These are phyloP conservation scores for Phaethon lepturus DNA, from an alignment of 2,113 vertebrate genomes.

Conservation along the genomic window DNA sequence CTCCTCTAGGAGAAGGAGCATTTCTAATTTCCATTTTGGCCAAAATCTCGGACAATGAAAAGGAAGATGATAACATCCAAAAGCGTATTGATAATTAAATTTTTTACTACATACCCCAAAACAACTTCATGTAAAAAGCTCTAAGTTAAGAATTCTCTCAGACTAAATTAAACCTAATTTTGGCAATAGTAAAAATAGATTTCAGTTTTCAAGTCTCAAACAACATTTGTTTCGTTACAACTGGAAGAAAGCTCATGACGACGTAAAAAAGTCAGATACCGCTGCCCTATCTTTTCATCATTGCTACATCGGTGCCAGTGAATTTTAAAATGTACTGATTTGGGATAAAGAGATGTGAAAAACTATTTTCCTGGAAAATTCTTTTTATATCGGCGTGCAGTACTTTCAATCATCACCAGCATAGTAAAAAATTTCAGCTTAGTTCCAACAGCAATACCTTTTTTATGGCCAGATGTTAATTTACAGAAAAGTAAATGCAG, in stretches of 20 bases:
- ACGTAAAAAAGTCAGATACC: neutral
- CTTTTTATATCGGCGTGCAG: neutral
- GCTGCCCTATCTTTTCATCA: neutral
- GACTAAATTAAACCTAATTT: neutral
- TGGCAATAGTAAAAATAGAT: neutral
- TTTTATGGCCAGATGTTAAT: constrained; percentile 43
- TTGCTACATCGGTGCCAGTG: neutral
- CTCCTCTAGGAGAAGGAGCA: neutral
- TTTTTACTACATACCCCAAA: neutral
- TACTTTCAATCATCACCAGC: neutral
- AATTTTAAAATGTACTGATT: neutral
- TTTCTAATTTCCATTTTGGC: neutral
- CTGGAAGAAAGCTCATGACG: neutral
- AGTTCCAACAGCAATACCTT: constrained; percentile 6
- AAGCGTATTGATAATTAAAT: neutral
- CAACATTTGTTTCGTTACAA: neutral
- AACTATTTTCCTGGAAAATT: neutral
- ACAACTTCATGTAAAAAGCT: neutral
- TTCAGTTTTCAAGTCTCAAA: neutral
- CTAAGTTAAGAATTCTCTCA: neutral
- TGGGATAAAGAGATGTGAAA: neutral
- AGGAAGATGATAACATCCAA: neutral
- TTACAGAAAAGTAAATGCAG: constrained; percentile 45
- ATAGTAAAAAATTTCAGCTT: neutral
- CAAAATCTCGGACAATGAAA: neutral